Evolutionary conservation across 2,888 invertebrate genomes (phyloP).

Genomic region (Epirrhoe tristata): DNA sequence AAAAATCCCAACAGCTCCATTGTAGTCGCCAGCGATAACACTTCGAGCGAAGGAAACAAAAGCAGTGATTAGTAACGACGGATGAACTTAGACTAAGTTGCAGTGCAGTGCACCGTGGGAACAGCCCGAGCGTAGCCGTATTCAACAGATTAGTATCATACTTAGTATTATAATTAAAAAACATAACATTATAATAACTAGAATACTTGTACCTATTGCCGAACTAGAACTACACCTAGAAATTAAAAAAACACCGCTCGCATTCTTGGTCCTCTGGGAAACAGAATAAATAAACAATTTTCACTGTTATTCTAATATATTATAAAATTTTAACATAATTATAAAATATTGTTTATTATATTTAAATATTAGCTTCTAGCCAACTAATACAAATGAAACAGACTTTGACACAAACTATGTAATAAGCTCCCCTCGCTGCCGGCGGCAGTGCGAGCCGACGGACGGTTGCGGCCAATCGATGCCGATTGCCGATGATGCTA

Average conservation of each 20-base stretch:
- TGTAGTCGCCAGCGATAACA: not conserved
- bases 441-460: not conserved
- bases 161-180: not conserved
- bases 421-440: not conserved
- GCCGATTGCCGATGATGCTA: not conserved
- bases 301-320: too few relatives aligned
- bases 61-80: not conserved
- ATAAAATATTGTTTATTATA: not conserved
- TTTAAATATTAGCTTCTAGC: not conserved
- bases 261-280: too few relatives aligned
- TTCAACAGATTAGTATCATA: not conserved
- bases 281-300: too few relatives aligned
- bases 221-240: too few relatives aligned
- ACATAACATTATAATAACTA: too few relatives aligned
- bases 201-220: too few relatives aligned
- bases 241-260: too few relatives aligned
- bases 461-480: not conserved
- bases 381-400: not conserved
- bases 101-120: not conserved
- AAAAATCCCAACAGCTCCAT: not conserved
- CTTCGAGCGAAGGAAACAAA: constrained; percentile 12
- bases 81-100: not conserved
- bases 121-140: not conserved
- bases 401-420: not conserved
- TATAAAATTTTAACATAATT: too few relatives aligned